These are phyloP conservation scores for Anodontia alba DNA, from an alignment of 2,888 invertebrate species.

Conservation along the genomic window DNA sequence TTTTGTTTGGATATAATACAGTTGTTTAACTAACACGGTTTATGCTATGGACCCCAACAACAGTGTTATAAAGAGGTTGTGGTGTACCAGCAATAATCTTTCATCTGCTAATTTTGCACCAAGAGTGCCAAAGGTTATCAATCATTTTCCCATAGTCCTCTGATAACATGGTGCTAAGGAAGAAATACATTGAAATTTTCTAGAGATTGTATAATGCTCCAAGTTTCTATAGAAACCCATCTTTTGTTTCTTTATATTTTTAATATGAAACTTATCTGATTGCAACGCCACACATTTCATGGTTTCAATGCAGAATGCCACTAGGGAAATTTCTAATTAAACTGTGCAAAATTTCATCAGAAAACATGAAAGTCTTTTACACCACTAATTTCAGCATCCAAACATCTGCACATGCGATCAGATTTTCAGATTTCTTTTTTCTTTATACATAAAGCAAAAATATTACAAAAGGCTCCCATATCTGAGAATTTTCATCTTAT, in stretches of 20 bases:
- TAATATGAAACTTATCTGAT: neutral
- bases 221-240: neutral
- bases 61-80: too few relatives aligned
- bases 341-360: neutral
- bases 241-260: neutral
- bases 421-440: neutral
- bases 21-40: too few relatives aligned
- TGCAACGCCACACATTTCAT: neutral
- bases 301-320: neutral
- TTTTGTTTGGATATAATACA: too few relatives aligned
- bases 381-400: neutral
- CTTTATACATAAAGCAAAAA: too few relatives aligned
- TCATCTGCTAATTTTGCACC: too few relatives aligned
- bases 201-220: neutral
- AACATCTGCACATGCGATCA: neutral
- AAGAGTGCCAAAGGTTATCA: too few relatives aligned
- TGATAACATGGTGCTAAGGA: neutral
- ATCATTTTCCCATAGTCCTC: neutral
- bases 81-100: too few relatives aligned
- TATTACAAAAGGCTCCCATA: too few relatives aligned
- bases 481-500: too few relatives aligned
- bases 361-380: neutral
- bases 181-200: neutral
- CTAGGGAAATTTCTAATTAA: conserved; percentile 6
- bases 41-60: too few relatives aligned